Conservation (phyloP, 2,113 vertebrate genomes). For the Excalfactoria chinensis region DNA sequence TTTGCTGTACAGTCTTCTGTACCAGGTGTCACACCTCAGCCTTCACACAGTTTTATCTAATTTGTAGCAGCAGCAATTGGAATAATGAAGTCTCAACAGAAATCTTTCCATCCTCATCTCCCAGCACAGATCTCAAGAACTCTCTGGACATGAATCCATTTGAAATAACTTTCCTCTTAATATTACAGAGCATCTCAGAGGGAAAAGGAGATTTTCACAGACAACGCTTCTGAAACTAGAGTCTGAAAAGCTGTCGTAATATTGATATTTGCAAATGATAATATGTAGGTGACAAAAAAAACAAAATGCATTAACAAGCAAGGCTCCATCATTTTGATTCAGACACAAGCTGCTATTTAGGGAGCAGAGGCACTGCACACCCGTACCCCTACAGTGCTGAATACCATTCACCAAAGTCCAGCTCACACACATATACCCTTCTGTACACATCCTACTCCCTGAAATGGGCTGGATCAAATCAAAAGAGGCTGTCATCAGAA, state of each 20-base stretch:
- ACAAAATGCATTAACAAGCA: not conserved
- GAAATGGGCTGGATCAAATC: not conserved
- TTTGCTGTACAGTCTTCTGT: not conserved
- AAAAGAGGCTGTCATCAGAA: not conserved
- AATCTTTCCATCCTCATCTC: fast-evolving
- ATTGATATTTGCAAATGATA: not conserved
- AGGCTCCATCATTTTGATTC: not conserved
- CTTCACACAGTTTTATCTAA: not conserved
- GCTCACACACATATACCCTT: fast-evolving
- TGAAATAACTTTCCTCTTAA: not conserved
- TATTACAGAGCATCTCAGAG: not conserved
- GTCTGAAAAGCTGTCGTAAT: not conserved
- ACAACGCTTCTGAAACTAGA: not conserved
- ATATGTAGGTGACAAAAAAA: not conserved
- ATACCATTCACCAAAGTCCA: not conserved
- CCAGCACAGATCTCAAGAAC: not conserved
- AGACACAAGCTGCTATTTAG: not conserved
- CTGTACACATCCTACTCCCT: not conserved
- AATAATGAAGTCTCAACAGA: not conserved
- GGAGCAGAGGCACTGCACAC: not conserved
- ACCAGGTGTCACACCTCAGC: not conserved
- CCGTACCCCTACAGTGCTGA: fast-evolving
- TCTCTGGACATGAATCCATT: not conserved
- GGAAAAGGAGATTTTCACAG: not conserved
- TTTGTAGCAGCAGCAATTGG: not conserved